Percentiles rank a stretch among this genome's conserved stretches.
Evolutionary conservation across 1,140 invertebrate genomes (phyloP).

Genomic region (Andrena cerasifolii): DNA sequence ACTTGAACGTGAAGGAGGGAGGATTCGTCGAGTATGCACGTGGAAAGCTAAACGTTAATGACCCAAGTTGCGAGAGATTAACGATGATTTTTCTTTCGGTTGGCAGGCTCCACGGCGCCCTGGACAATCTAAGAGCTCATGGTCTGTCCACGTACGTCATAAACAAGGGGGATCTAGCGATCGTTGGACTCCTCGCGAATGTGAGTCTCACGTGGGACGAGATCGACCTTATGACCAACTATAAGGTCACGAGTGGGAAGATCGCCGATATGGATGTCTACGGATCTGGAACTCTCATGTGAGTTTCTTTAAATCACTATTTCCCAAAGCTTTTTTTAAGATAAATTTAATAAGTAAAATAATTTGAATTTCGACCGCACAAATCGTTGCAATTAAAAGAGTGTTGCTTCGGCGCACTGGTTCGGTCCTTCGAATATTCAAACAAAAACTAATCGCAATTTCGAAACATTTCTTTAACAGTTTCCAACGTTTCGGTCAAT

Average conservation of each 20-base stretch:
- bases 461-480: too few relatives aligned
- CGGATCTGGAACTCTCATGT: constrained; percentile 27
- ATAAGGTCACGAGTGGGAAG: neutral
- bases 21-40: constrained; percentile 32
- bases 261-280: neutral
- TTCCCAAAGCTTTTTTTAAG: too few relatives aligned
- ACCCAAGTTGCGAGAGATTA: neutral
- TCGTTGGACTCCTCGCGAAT: neutral
- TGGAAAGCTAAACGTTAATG: too few relatives aligned
- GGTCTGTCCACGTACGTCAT: constrained; percentile 41
- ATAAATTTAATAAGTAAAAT: too few relatives aligned
- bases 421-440: too few relatives aligned
- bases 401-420: too few relatives aligned
- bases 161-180: neutral
- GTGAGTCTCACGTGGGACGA: constrained; percentile 34
- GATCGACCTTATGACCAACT: neutral
- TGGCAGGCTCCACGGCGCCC: neutral
- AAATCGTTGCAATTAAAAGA: too few relatives aligned
- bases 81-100: neutral
- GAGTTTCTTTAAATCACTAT: neutral
- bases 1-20: neutral
- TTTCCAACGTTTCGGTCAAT: too few relatives aligned
- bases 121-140: neutral
- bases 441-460: too few relatives aligned
- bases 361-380: too few relatives aligned